Percentiles rank a stretch among this genome's conserved stretches.
Conservation (phyloP, 2,888 invertebrate species). For the Scaptodrosophila latifasciaeformis region DNA sequence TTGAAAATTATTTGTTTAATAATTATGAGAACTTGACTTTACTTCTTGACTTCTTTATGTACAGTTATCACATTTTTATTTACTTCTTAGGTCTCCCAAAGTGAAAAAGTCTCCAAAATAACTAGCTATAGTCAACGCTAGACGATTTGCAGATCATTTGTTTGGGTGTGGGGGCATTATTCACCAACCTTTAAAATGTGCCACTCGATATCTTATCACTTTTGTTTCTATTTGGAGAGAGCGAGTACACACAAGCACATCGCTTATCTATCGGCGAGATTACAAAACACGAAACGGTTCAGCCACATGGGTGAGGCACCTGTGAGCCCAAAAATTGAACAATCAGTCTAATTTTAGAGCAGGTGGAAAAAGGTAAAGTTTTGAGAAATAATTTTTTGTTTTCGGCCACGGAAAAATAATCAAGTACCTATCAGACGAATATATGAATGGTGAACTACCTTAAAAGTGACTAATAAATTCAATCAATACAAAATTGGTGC, state of each 20-base stretch:
- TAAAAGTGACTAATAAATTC: not conserved
- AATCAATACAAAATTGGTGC: not conserved
- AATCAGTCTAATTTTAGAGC: slow-evolving; percentile 59
- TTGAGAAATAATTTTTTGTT: not conserved
- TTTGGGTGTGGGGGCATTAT: slow-evolving; percentile 34
- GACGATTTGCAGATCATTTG: not conserved
- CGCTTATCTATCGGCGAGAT: slow-evolving; percentile 39
- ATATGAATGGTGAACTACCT: not conserved
- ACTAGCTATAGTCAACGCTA: not conserved
- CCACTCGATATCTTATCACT: slow-evolving; percentile 43
- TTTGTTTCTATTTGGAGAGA: slow-evolving; percentile 35
- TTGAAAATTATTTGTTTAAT: too few relatives aligned
- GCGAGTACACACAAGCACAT: not conserved
- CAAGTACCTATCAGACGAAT: not conserved
- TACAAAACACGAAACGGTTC: slow-evolving; percentile 28
- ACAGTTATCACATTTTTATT: too few relatives aligned
- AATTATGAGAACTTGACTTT: too few relatives aligned
- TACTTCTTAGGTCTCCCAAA: too few relatives aligned
- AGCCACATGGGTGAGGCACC: slow-evolving; percentile 43
- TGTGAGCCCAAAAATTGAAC: slow-evolving; percentile 17
- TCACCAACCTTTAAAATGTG: slow-evolving; percentile 37
- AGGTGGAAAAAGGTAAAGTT: slow-evolving; percentile 65
- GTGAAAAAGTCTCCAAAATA: not conserved
- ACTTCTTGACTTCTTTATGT: too few relatives aligned
- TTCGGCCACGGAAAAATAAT: not conserved